Evolutionary conservation across 2,888 invertebrate species (phyloP), one percentile per base, ranked within the genome.

Genomic region (Habrosyne pyritoides): DNA sequence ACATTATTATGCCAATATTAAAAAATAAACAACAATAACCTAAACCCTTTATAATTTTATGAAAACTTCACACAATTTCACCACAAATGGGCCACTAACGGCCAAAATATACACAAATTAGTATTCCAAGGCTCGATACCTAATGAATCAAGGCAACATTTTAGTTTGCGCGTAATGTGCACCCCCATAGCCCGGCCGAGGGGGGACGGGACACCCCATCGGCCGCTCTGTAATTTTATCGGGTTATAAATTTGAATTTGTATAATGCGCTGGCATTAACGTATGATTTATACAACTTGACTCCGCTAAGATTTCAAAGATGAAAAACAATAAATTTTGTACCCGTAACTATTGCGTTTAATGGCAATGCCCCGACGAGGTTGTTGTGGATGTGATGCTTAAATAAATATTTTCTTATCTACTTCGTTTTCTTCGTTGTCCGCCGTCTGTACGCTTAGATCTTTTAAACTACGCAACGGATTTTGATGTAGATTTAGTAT

Each of bases 201-300:
- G 67, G 60, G 67, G 61, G 63, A 60, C 18, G 71, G 63, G 71
- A 64, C 82, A 79, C 84, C 83, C 84, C 81, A 75, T 79, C 81
- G 86, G 82, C 83, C 89, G 85, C 86, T 88, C 83, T 83, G 91
- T 92, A 93, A 93, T 93, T 92, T 92, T 93, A 93, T 93, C 91
- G 92, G 89, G 92, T 89, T 93, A 93, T 93, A 93, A 93, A 93
- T 93, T 93, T 92, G 91, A 92, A 91, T 92, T 92, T 91, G 91
- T 91, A 91, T 91, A 92, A 92, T 91, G 89, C 90, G 68, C 75
- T 65, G 80, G 92, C 91, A 92, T 92, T 91, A 92, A 90, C 89
- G 87, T 81, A 90, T 91, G 92, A 92, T 92, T 92, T 92, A 92
- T 92, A 85, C 84, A 89, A 91, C 87, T 91, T 89, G 91, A 91